A percentile compares a stretch with the other conserved stretches of the same genome.
Conservation (phyloP, 2,113 vertebrate genomes). For the Syngnathoides biaculeatus region DNA sequence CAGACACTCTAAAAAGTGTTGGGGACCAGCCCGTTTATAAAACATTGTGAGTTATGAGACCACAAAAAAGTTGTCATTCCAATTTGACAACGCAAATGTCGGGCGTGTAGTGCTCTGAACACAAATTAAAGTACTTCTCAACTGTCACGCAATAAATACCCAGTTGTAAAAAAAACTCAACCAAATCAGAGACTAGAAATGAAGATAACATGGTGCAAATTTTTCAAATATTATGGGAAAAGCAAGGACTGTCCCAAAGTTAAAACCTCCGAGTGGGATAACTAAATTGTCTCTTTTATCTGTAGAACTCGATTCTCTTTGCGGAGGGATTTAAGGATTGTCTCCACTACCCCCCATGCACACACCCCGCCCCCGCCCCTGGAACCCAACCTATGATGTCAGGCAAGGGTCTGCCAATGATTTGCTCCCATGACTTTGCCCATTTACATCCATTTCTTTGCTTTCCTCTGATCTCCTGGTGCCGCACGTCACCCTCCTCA, state of each 20-base stretch:
- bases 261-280: not conserved
- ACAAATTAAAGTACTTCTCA: slow-evolving; percentile 6
- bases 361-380: no score
- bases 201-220: no score
- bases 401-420: slow-evolving; percentile 11
- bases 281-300: not conserved
- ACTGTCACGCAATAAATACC: not conserved
- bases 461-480: slow-evolving; percentile 3
- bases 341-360: no score
- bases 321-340: slow-evolving; percentile 3
- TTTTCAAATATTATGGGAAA: no score
- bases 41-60: no score
- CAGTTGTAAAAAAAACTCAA: no score
- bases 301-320: not conserved
- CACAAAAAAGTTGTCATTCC: slow-evolving; percentile 40
- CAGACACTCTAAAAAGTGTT: no score
- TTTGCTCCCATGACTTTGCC: slow-evolving; percentile 30
- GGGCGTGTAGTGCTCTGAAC: slow-evolving; percentile 5
- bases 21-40: no score
- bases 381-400: slow-evolving; percentile 15
- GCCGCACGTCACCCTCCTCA: slow-evolving; percentile 8
- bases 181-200: no score
- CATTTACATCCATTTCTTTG: slow-evolving; percentile 15
- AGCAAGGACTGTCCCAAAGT: not conserved
- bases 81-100: slow-evolving; percentile 48